These are phyloP conservation scores for Xiphophorus birchmanni DNA, from an alignment of 2,797 vertebrate genomes.

Conservation along the genomic window DNA sequence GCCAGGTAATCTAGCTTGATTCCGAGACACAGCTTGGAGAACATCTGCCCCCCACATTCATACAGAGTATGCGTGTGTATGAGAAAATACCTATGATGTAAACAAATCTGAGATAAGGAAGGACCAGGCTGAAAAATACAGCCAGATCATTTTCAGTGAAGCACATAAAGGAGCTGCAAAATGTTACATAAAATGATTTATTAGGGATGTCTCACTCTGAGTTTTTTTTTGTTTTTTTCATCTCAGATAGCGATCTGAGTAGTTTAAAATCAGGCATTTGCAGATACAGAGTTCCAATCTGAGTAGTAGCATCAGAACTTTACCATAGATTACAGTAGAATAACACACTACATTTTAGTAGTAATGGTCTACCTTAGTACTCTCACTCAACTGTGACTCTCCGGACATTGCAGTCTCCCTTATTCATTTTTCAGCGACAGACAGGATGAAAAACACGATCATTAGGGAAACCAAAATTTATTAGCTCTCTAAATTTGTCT, in stretches of 20 bases:
- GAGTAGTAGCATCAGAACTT: not conserved
- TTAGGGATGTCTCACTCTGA: not conserved
- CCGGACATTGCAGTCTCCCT: not conserved
- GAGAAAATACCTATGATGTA: conserved; percentile 38
- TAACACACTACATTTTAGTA: not conserved
- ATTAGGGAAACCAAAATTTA: not conserved
- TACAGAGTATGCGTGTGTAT: conserved; percentile 4
- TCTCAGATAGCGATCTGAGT: not conserved
- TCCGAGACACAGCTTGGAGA: conserved; percentile 69
- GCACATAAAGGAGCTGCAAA: conserved; percentile 37
- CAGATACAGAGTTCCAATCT: not conserved
- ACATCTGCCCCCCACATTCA: conserved; percentile 77
- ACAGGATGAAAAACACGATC: not conserved
- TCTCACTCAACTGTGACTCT: not conserved
- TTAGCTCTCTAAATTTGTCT: not conserved
- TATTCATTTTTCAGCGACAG: not conserved
- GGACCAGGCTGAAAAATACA: conserved; percentile 73
- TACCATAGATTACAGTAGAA: not conserved
- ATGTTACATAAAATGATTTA: conserved; percentile 15
- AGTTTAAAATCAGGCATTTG: not conserved
- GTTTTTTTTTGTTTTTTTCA: not conserved
- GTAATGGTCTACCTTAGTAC: not conserved
- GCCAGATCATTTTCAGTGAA: conserved; percentile 39
- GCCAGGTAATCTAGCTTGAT: conserved; percentile 77
- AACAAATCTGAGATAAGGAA: conserved; percentile 55